Evolutionary conservation across 2,797 vertebrate species (phyloP).

Genomic region (Leptodactylus fallax): DNA sequence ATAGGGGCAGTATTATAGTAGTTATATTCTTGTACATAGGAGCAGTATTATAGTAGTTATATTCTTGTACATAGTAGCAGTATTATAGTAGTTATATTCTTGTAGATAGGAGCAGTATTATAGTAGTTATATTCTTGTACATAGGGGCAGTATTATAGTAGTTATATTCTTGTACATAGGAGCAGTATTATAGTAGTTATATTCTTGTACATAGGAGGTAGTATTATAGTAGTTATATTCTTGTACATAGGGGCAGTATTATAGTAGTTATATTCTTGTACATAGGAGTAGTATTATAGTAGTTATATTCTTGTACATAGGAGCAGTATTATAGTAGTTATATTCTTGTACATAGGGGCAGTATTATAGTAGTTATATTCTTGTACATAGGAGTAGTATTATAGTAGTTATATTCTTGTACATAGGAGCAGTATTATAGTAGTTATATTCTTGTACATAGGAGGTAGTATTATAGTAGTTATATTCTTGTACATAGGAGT

Average conservation of each 20-base stretch:
- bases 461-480: conserved; percentile 4
- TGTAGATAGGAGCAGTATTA: background rate
- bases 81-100: conserved; percentile 16
- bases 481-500: background rate
- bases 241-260: background rate
- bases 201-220: background rate
- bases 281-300: background rate
- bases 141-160: conserved; percentile 7
- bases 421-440: conserved; percentile 1
- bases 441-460: conserved; percentile 6
- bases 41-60: conserved; percentile 6
- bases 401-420: conserved; percentile 4
- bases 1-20: background rate
- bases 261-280: conserved; percentile 11
- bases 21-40: conserved; percentile 5
- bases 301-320: background rate
- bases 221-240: conserved; percentile 14
- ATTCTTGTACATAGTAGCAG: background rate
- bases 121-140: background rate
- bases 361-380: conserved; percentile 1
- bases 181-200: conserved; percentile 8
- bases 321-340: background rate
- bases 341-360: background rate
- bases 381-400: background rate
- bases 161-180: conserved; percentile 1